Conservation (phyloP, 2,797 vertebrate species). For the Hemitrygon akajei region DNA sequence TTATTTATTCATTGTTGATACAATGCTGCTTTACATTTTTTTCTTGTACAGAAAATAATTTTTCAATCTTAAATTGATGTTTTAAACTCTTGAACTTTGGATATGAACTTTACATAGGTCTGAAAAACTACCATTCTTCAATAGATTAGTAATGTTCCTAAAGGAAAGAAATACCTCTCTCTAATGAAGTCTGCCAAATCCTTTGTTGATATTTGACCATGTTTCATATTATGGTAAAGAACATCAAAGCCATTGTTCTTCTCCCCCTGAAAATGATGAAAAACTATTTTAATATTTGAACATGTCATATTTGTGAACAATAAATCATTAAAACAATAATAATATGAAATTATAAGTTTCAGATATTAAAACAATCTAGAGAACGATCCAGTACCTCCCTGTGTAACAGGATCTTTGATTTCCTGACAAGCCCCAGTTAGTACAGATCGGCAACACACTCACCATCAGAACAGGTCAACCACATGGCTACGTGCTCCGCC, state of each 20-base stretch:
- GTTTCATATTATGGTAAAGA: constrained; percentile 97
- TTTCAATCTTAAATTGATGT: not conserved
- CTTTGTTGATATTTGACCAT: constrained; percentile 92
- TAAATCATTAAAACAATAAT: not conserved
- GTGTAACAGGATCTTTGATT: too few species aligned
- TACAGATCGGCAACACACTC: too few species aligned
- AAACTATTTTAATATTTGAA: constrained; percentile 44
- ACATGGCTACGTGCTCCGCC: too few species aligned
- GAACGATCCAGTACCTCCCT: not conserved
- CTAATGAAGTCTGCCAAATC: constrained; percentile 94
- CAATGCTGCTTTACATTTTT: not conserved
- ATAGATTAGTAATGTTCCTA: not conserved
- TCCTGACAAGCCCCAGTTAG: too few species aligned
- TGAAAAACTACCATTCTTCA: not conserved
- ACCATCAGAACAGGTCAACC: too few species aligned
- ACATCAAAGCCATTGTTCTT: constrained; percentile 96
- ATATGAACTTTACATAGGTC: not conserved
- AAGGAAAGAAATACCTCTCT: constrained; percentile 73
- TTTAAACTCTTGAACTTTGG: not conserved
- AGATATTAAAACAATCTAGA: not conserved
- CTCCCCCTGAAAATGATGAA: constrained; percentile 70
- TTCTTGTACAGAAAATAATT: not conserved
- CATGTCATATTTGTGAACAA: not conserved
- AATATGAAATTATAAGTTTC: not conserved
- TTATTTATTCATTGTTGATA: not conserved